phyloP scores from a whole-genome alignment of 2,888 invertebrate genomes.

The Sphecodes monilicornis region DNA sequence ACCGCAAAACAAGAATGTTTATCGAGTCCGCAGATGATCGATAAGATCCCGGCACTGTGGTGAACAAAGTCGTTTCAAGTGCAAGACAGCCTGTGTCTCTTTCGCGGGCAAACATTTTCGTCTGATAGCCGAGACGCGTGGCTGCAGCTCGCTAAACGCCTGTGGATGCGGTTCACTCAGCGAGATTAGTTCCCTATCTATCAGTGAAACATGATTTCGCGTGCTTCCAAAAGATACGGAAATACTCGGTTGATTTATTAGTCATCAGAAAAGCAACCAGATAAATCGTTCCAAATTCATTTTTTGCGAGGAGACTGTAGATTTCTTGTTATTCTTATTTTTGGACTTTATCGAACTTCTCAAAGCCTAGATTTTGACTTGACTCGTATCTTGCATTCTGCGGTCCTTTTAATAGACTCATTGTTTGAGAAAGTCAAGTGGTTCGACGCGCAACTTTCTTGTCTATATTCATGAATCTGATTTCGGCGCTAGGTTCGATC shows the following conservation, averaged over 20 bases:
- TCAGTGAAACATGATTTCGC: background rate
- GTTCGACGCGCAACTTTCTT: background rate
- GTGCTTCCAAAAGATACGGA: background rate
- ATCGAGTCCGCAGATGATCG: constrained; percentile 43
- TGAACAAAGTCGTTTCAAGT: constrained; percentile 41
- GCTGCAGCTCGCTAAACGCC: constrained; percentile 15
- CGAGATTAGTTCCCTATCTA: background rate
- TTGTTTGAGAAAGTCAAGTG: background rate
- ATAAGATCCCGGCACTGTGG: constrained; percentile 40
- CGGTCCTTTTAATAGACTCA: background rate
- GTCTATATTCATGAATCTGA: no score
- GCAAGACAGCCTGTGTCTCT: constrained; percentile 23
- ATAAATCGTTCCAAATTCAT: no score
- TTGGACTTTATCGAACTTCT: background rate
- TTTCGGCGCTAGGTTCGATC: no score
- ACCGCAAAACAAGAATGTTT: constrained; percentile 30
- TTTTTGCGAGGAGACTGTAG: background rate
- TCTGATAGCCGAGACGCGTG: constrained; percentile 29
- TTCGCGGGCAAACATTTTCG: constrained; percentile 54
- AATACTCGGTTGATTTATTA: background rate
- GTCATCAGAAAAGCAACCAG: background rate
- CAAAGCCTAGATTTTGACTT: background rate
- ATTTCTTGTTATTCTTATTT: background rate
- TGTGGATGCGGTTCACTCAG: constrained; percentile 3
- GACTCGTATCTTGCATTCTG: background rate